Conservation (phyloP, 2,888 invertebrate species). For the Lymantria monacha region DNA sequence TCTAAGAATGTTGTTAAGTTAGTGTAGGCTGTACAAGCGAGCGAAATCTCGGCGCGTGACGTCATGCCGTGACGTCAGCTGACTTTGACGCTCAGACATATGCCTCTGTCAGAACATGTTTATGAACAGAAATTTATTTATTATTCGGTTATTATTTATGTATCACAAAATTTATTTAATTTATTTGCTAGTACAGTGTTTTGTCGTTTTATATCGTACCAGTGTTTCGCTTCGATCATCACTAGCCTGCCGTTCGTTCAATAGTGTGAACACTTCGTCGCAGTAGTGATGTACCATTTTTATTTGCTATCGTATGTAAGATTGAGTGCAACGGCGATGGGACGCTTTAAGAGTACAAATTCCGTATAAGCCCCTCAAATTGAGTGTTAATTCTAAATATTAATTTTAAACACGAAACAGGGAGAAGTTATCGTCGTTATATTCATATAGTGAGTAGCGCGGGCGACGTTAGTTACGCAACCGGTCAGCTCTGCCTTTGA, state of each 20-base stretch:
- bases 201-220: slow-evolving; percentile 50
- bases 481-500: slow-evolving; percentile 72
- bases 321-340: slow-evolving; percentile 61
- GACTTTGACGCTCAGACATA: slow-evolving; percentile 43
- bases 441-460: slow-evolving; percentile 49
- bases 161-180: slow-evolving; percentile 57
- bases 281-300: slow-evolving; percentile 25
- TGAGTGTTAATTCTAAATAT: slow-evolving; percentile 74
- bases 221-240: slow-evolving; percentile 63
- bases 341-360: slow-evolving; percentile 87
- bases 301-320: slow-evolving; percentile 31
- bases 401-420: slow-evolving; percentile 71
- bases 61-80: slow-evolving; percentile 30
- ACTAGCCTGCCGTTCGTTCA: slow-evolving; percentile 31
- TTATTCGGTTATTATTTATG: slow-evolving; percentile 62
- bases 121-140: slow-evolving; percentile 55
- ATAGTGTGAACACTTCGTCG: slow-evolving; percentile 17
- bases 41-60: slow-evolving; percentile 7
- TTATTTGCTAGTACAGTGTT: slow-evolving; percentile 54
- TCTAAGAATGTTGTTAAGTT: slow-evolving; percentile 15
- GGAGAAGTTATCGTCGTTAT: slow-evolving; percentile 58
- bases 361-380: slow-evolving; percentile 84
- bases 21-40: slow-evolving; percentile 15
- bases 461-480: slow-evolving; percentile 56
- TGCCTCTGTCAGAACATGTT: slow-evolving; percentile 41